Evolutionary conservation across 2,888 invertebrate species (phyloP), one percentile per base, ranked within the genome.

Genomic region (Sinelater perroti): DNA sequence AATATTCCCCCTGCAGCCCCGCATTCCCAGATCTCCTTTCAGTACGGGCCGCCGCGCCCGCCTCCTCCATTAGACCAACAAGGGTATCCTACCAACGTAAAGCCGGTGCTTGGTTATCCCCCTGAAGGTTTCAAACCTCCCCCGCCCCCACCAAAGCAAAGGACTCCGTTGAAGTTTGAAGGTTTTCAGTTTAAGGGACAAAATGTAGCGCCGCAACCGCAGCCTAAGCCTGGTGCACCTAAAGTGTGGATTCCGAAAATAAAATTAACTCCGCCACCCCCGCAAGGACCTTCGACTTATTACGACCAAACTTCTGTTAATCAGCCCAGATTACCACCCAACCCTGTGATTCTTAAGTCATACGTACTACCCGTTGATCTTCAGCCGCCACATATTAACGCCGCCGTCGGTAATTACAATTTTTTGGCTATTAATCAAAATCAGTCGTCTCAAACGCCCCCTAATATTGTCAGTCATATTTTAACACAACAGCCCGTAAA

Each of bases 371-470:
- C 46, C 36, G 45, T 58, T 7, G 42, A 50, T 16, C 28, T 55
- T 36, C 49, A 50, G 10, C 57, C 60, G 16, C 55, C 58, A 49
- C 28, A 21, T 16, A 40, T 44, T 5, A 55, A 52, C 24, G 7
- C 38, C 3, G 8, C 60, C 7, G 31, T 49, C 17, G 52, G 26
- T 33, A 57, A 52, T 28, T 40, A 53, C 26, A 24, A 42, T 33
- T 24, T 46, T 1, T 13, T 26, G 30, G 26, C 36, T 11, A 13
- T 20, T 8, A 51, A 38, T 46, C 44, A 51, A 28, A 33, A 21
- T 42, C 10, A 18, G 3, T 21, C 71, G 35, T 53, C 74, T 49
- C 69, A 73, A 14, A 57, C 71, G 45, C 52, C 70, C 2, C 69
- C 69, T 31, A 70, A 64, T 11, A 62, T 70, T 45, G 65, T 63